Conservation (phyloP, 2,797 vertebrate genomes). For the Oreochromis mossambicus region DNA sequence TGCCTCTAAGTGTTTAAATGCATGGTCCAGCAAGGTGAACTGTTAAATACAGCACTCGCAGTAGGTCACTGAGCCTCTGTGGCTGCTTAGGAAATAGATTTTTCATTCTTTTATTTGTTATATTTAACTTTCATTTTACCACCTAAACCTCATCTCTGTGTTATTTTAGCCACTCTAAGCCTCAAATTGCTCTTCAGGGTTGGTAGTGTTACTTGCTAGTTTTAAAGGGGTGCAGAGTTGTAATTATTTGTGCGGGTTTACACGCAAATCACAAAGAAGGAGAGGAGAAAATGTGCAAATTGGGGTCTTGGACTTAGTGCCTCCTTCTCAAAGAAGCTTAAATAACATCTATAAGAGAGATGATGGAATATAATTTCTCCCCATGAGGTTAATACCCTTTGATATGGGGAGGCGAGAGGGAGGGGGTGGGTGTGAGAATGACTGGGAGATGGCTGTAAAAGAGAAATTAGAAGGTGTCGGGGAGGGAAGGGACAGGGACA, state of each 20-base stretch:
- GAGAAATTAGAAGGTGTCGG: conserved; percentile 41
- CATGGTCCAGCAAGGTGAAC: conserved; percentile 42
- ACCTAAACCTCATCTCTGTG: not conserved
- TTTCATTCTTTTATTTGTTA: not conserved
- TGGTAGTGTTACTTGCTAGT: not conserved
- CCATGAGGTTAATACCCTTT: conserved; percentile 51
- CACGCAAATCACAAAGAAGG: not conserved
- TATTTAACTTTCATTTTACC: not conserved
- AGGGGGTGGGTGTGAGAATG: not conserved
- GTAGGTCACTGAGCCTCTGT: conserved; percentile 19
- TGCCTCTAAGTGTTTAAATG: conserved; percentile 51
- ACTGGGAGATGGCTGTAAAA: not conserved
- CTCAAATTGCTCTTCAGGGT: not conserved
- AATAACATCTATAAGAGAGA: conserved; percentile 35
- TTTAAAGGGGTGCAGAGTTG: not conserved
- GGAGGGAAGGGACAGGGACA: not conserved
- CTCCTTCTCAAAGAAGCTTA: conserved; percentile 37
- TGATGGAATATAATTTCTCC: conserved; percentile 29
- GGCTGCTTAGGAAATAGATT: conserved; percentile 8
- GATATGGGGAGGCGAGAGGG: not conserved
- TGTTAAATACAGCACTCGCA: conserved; percentile 10
- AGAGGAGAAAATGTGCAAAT: not conserved
- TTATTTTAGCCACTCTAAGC: not conserved
- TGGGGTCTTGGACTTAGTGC: conserved; percentile 3
- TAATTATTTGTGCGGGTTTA: not conserved